A percentile compares a stretch with the other conserved stretches of the same genome.
Conservation (phyloP, 2,113 vertebrate species). For the Tragelaphus scriptus region DNA sequence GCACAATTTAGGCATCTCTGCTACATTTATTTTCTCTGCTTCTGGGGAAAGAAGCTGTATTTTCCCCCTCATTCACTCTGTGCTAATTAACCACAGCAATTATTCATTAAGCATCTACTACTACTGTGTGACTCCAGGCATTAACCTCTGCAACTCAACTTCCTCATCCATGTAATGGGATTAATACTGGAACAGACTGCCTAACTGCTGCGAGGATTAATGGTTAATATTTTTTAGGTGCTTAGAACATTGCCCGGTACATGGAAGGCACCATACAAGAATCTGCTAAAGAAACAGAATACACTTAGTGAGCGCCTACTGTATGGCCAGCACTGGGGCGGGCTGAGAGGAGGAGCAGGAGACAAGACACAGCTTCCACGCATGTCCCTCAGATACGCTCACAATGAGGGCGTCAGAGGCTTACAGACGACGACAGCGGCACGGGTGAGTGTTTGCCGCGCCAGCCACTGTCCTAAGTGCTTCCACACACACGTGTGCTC, state of each 20-base stretch:
- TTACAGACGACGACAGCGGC: fast-evolving
- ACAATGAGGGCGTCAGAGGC: fast-evolving
- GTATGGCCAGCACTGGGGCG: background rate
- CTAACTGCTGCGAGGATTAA: fast-evolving
- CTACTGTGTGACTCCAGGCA: background rate
- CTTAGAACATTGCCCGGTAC: fast-evolving
- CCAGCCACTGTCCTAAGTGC: no score
- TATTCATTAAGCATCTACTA: background rate
- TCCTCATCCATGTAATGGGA: background rate
- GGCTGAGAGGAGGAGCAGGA: background rate
- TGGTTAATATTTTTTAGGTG: background rate
- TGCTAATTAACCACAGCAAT: background rate
- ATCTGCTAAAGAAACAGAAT: no score
- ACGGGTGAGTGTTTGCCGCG: fast-evolving
- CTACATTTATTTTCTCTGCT: no score
- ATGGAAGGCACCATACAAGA: fast-evolving
- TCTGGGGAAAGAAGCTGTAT: background rate
- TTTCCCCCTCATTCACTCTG: background rate
- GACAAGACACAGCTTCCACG: fast-evolving
- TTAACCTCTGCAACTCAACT: background rate
- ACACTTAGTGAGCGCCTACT: background rate
- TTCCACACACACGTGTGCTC: fast-evolving
- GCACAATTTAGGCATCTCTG: background rate
- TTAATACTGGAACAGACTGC: fast-evolving
- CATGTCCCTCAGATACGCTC: fast-evolving